These are phyloP conservation scores for Zaprionus bogoriensis DNA, from an alignment of 2,888 invertebrate species.

Conservation along the genomic window DNA sequence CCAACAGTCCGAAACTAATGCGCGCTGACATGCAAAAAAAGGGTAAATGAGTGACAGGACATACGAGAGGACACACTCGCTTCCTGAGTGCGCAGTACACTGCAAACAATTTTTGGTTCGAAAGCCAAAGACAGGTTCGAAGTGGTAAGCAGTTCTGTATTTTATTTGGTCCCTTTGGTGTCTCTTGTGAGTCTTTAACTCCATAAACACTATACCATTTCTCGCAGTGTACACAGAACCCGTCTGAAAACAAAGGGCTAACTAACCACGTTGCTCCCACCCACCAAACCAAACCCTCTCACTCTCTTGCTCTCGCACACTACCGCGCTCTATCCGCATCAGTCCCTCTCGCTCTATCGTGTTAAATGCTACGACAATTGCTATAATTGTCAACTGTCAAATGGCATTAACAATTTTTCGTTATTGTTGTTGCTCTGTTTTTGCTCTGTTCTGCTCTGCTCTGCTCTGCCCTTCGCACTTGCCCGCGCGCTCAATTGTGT, in stretches of 20 bases:
- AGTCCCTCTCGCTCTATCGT: slow-evolving; percentile 33
- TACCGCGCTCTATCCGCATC: neutral
- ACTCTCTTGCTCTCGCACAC: neutral
- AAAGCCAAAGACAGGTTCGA: neutral
- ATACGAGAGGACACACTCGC: slow-evolving; percentile 33
- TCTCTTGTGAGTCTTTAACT: too few species aligned
- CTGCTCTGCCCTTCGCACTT: slow-evolving; percentile 58
- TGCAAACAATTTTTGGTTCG: neutral
- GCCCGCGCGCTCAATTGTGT: slow-evolving; percentile 70
- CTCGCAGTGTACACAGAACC: neutral
- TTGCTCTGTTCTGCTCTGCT: slow-evolving; percentile 19
- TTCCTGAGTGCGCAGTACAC: neutral
- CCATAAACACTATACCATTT: neutral
- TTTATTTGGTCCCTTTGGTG: too few species aligned
- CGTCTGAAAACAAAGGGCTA: slow-evolving; percentile 44
- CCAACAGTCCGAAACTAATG: slow-evolving; percentile 70
- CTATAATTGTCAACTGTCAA: slow-evolving; percentile 80
- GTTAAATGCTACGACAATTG: slow-evolving; percentile 79
- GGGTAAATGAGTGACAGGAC: slow-evolving; percentile 79
- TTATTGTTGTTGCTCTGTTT: slow-evolving; percentile 16
- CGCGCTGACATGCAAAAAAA: slow-evolving; percentile 78
- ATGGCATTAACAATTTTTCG: slow-evolving; percentile 76
- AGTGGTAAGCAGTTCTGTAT: neutral
- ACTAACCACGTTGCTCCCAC: neutral
- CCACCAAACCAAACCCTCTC: neutral